These are phyloP conservation scores for Heterocephalus glaber DNA, from an alignment of 2,113 vertebrate species.

Conservation along the genomic window DNA sequence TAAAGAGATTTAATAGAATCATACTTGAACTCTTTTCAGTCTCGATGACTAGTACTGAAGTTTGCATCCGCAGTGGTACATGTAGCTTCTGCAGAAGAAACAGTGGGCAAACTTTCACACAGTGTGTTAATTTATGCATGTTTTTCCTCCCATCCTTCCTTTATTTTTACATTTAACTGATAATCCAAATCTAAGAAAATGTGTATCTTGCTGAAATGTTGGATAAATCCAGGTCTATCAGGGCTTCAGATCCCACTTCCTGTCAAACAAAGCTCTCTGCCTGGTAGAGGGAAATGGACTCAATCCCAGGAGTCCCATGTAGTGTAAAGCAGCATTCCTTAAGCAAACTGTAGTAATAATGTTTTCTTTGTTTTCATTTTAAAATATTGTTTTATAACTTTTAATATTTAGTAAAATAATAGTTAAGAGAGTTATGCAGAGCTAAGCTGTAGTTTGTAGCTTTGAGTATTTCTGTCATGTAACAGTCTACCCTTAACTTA, in stretches of 20 bases:
- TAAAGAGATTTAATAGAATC: background rate
- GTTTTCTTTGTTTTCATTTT: constrained; percentile 43
- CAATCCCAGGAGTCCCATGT: accelerated
- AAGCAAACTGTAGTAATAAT: background rate
- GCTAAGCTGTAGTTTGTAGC: background rate
- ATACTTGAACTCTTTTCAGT: background rate
- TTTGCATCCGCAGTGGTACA: background rate
- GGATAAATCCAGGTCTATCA: background rate
- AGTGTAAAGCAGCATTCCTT: background rate
- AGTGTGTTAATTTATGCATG: background rate
- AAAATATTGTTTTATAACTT: background rate
- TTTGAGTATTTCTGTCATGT: background rate
- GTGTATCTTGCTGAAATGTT: background rate
- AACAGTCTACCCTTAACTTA: background rate
- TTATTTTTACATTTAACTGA: background rate
- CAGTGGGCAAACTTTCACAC: background rate
- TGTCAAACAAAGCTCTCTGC: background rate
- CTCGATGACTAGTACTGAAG: background rate
- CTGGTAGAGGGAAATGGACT: background rate
- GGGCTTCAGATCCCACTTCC: background rate
- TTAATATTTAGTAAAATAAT: background rate
- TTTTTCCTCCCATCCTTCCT: background rate
- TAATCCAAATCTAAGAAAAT: background rate
- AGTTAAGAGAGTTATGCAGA: background rate
- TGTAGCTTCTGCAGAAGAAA: background rate